A percentile compares a stretch with the other conserved stretches of the same genome.
Evolutionary conservation across 2,113 vertebrate species (phyloP).

Genomic region (crab-eating macaque (Macaca fascicularis)): DNA sequence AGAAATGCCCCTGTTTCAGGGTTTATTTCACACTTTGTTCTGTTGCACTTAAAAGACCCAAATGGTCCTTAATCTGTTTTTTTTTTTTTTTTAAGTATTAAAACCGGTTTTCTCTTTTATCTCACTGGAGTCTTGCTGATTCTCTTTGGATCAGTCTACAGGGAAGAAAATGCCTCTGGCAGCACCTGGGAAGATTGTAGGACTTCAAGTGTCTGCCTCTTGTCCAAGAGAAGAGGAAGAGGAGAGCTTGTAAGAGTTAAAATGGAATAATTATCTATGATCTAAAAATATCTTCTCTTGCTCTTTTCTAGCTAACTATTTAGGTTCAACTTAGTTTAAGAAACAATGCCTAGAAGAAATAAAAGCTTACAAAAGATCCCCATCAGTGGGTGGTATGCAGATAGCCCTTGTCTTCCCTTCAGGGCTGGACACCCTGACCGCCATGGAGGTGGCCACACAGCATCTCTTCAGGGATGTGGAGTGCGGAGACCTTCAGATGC

Average conservation of each 20-base stretch:
- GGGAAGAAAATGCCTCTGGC: neutral
- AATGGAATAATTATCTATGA: neutral
- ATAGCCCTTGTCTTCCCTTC: too few species aligned
- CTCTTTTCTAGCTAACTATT: neutral
- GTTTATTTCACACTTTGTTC: neutral
- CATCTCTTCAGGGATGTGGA: neutral
- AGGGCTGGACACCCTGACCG: fast-evolving
- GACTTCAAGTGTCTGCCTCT: neutral
- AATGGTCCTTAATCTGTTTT: neutral
- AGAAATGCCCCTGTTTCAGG: neutral
- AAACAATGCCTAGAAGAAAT: neutral
- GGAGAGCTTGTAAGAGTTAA: neutral
- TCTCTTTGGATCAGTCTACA: neutral
- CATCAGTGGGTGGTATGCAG: neutral
- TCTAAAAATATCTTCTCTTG: neutral
- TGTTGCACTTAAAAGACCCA: neutral
- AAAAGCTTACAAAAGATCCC: neutral
- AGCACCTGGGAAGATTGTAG: neutral
- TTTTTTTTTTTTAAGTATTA: neutral
- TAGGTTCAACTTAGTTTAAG: neutral
- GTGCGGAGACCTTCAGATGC: neutral
- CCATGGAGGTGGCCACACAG: fast-evolving
- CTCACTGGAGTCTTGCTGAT: neutral
- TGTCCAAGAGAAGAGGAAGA: neutral
- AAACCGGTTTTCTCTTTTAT: neutral